Evolutionary conservation across 2,888 invertebrate species (phyloP).

Genomic region (Patella ulyssiponensis): DNA sequence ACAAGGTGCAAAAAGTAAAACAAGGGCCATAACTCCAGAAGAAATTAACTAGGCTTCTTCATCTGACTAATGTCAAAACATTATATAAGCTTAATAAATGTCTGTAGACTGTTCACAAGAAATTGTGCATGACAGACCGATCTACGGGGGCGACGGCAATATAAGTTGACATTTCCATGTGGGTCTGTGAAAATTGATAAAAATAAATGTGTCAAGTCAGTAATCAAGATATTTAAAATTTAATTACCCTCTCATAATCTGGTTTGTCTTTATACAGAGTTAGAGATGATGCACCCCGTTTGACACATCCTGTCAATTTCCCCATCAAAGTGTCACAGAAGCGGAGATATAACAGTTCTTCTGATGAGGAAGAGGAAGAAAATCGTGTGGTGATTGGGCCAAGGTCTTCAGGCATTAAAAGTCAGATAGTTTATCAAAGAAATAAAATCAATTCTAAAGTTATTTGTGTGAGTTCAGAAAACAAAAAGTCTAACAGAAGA

Average conservation of each 20-base stretch:
- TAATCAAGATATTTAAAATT: not conserved
- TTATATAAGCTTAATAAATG: too few species aligned
- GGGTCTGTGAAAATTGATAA: not conserved
- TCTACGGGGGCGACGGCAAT: too few species aligned
- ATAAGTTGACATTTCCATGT: not conserved
- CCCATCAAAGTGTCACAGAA: conserved; percentile 13
- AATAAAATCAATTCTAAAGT: conserved; percentile 39
- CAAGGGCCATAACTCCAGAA: too few species aligned
- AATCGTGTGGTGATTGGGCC: conserved; percentile 18
- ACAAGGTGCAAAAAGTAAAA: too few species aligned
- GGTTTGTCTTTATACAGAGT: conserved; percentile 43
- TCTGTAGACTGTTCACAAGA: too few species aligned
- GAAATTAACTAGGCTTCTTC: too few species aligned
- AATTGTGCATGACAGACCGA: too few species aligned
- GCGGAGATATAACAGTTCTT: conserved; percentile 19
- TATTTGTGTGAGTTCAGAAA: conserved; percentile 29
- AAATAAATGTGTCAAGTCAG: not conserved
- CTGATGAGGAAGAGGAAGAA: conserved; percentile 18
- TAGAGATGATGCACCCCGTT: conserved; percentile 59
- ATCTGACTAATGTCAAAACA: too few species aligned
- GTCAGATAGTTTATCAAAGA: conserved; percentile 14
- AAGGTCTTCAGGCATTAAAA: not conserved
- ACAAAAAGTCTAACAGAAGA: not conserved
- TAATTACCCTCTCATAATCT: not conserved
- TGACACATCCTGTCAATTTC: conserved; percentile 31